Evolutionary conservation across 92 coral and sea anemone species (phyloP), one percentile per base, ranked within the genome.

Genomic region (Zoanthus gigantus): DNA sequence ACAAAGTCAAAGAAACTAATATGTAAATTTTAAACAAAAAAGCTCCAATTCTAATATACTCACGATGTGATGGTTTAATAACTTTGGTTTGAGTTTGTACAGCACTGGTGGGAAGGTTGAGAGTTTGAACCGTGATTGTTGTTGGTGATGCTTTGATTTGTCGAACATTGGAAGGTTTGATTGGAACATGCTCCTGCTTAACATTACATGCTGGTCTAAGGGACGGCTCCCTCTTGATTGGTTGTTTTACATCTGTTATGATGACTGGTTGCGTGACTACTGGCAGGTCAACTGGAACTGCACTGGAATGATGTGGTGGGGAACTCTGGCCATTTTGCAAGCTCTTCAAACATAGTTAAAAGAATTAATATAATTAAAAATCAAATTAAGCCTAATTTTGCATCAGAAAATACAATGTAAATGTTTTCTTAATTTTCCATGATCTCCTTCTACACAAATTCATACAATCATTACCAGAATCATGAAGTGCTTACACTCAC

Each of bases 291-390:
- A 89, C 85, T 81, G 85, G 73, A 57, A 71, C 84, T 17, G 87
- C 86, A 54, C 32, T 87, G 3, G 93, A 65, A 18, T 91, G 95
- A 71, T 94, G 95, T 44, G 90, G 86, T 17, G 98, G 98, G 16
- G 98, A 94, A 74, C 85, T 61, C 10, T 94, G 93, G 12, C 98
- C 98, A 94, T 91, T 92, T 76, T 76, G 69, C 15, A 94, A 78
- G 58, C 87, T 78, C 97, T 94, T 83, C 61, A 84, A 53, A 10
- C 14, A 32, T 7, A 84, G 47, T 14, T 28, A 69, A 28, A 34
- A 37, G 42, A 37, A 37, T 37, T 37, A 37, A 37, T 4, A 37
- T 37, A 37, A 37, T 2, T 37, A 2, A 37, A 37, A 37, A 37
- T 69, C 50, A 72, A 46, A 34, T 72, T n/a, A 10, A 57, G 9